phyloP scores from a whole-genome alignment of 2,888 invertebrate genomes.

The Listrodromus nycthemerus region DNA sequence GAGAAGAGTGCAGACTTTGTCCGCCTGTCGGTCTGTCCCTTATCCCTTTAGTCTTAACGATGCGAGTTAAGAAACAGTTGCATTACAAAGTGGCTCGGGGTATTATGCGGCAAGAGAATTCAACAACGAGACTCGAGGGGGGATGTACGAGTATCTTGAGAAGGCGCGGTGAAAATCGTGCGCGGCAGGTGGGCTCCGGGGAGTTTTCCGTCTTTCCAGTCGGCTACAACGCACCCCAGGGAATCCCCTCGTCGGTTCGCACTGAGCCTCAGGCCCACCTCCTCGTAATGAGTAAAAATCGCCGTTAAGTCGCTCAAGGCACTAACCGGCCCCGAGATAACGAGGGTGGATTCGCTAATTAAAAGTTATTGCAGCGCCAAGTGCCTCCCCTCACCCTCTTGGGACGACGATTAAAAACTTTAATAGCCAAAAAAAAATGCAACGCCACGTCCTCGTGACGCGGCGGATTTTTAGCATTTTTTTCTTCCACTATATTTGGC shows the following conservation, averaged over 20 bases:
- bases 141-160: conserved; percentile 53
- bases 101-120: conserved; percentile 67
- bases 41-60: conserved; percentile 60
- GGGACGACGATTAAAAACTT: conserved; percentile 66
- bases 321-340: conserved; percentile 72
- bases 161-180: conserved; percentile 37
- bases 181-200: conserved; percentile 59
- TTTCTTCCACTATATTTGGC: background rate
- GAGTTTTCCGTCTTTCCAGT: conserved; percentile 61
- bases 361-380: conserved; percentile 77
- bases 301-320: conserved; percentile 74
- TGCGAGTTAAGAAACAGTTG: conserved; percentile 60
- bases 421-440: conserved; percentile 30
- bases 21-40: conserved; percentile 37
- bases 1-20: conserved; percentile 32
- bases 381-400: conserved; percentile 51
- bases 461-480: background rate
- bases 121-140: conserved; percentile 60
- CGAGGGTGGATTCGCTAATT: conserved; percentile 76
- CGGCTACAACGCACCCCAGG: conserved; percentile 66
- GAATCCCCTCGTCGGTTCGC: conserved; percentile 69
- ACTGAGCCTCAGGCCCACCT: conserved; percentile 9
- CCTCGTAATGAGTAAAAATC: conserved; percentile 79
- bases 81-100: conserved; percentile 62
- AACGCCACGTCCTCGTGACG: conserved; percentile 7